Evolutionary conservation across 2,113 vertebrate genomes (phyloP), one percentile per base, ranked within the genome.

Genomic region (Oxygymnocypris stewartii): DNA sequence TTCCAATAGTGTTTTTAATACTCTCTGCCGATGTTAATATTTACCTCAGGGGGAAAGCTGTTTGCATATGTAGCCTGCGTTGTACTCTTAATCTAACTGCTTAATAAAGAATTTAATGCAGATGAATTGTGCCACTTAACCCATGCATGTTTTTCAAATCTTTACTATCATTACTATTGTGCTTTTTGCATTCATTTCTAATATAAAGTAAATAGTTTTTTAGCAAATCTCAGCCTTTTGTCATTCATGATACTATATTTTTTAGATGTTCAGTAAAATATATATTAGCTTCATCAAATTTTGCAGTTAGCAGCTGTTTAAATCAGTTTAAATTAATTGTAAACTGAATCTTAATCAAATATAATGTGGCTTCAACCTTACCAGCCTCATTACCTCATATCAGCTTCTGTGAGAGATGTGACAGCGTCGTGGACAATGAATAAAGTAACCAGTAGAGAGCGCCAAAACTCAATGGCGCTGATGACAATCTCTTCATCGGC

Each of bases 11-110:
- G 37, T 71, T 44, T 83, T 8, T 74, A 86, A 73, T n/a, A 74
- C 44, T 57, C 12, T 73, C 28, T 71, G 25, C 76, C 7, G 31
- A n/a, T 79, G 16, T 49, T 42, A 12, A 20, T 40, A 71, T 73
- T n/a, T 47, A 23, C 69, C 44, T 76, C n/a, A 71, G 51, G 69
- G 42, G 7, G 37, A 44, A 74, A 37, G 4, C 12, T 69, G 76
- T 88, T 81, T 88, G 87, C 82, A 82, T 84, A 47, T 57, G 12
- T 84, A 84, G 31, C 20, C 57, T 78, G 35, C 35, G 13, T 23
- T 83, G 79, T 86, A 42, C 76, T 49, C 44, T 54, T 51, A 31
- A 79, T 73, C 47, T 79, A 9, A 37, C 28, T 40, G 20, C 40
- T 44, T 44, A 87, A 88, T 86, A 79, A 78, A 86, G 71, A 79